Percentiles rank a stretch among this genome's conserved stretches.
phyloP scores from a whole-genome alignment of 1,140 invertebrate genomes.

The Galleria mellonella region DNA sequence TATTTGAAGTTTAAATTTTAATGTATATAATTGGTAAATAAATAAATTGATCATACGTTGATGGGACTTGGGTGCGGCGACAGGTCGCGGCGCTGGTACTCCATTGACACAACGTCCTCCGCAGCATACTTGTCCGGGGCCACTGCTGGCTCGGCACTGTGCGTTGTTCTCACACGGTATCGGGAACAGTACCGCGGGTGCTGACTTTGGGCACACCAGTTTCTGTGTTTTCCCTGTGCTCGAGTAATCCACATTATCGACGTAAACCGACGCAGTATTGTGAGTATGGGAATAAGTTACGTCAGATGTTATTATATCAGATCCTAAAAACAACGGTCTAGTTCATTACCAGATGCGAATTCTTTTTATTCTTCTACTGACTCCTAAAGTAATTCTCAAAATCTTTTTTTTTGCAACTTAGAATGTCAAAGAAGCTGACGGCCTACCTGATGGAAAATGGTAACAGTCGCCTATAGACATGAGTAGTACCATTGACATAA shows the following conservation, averaged over 20 bases:
- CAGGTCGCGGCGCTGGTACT: slow-evolving; percentile 71
- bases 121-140: slow-evolving; percentile 74
- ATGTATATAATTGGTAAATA: neutral
- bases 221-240: slow-evolving; percentile 54
- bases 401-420: too few species aligned
- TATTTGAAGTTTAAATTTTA: neutral
- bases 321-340: slow-evolving; percentile 23
- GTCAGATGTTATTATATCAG: slow-evolving; percentile 17
- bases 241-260: slow-evolving; percentile 27
- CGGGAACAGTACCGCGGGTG: slow-evolving; percentile 68
- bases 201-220: slow-evolving; percentile 71
- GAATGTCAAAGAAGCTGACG: too few species aligned
- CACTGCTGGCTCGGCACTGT: slow-evolving; percentile 71
- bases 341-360: slow-evolving; percentile 8
- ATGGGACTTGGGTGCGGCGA: slow-evolving; percentile 70
- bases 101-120: slow-evolving; percentile 76
- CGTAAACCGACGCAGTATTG: slow-evolving; percentile 15
- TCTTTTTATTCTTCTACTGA: too few species aligned
- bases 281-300: slow-evolving; percentile 22
- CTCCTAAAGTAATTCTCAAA: too few species aligned
- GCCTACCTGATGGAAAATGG: too few species aligned
- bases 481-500: too few species aligned
- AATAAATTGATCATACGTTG: slow-evolving; percentile 66
- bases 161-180: slow-evolving; percentile 74
- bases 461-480: too few species aligned